phyloP scores from a whole-genome alignment of 2,797 vertebrate genomes.

The Tapera naevia region DNA sequence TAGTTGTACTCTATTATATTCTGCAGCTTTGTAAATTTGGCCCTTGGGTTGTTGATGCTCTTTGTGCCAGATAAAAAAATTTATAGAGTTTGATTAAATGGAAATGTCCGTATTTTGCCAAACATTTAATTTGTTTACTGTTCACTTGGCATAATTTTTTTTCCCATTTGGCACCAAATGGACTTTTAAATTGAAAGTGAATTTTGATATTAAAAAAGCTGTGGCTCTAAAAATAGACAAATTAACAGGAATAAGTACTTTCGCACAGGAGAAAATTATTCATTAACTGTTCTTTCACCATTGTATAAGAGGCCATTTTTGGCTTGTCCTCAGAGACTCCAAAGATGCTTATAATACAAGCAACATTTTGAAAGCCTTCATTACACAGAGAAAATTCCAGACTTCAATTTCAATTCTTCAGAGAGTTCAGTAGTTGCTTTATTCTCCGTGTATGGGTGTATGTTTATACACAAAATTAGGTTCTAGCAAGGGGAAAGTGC shows the following conservation, averaged over 20 bases:
- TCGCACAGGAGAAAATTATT: slow-evolving; percentile 67
- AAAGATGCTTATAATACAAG: slow-evolving; percentile 70
- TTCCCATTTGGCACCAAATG: slow-evolving; percentile 38
- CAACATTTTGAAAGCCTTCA: slow-evolving; percentile 74
- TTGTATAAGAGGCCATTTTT: slow-evolving; percentile 72
- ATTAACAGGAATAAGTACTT: slow-evolving; percentile 72
- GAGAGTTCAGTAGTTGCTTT: slow-evolving; percentile 72
- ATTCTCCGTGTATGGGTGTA: slow-evolving; percentile 17
- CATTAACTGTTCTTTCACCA: slow-evolving; percentile 72
- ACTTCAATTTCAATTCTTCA: slow-evolving; percentile 80
- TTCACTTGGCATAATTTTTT: slow-evolving; percentile 23
- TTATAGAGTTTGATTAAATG: neutral
- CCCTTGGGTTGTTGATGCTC: neutral
- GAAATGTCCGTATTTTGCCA: slow-evolving; percentile 10
- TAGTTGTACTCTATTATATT: neutral
- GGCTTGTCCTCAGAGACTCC: slow-evolving; percentile 71
- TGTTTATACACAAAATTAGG: slow-evolving; percentile 74
- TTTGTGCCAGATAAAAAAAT: slow-evolving; percentile 45
- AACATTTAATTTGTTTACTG: slow-evolving; percentile 38
- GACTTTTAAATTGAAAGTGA: slow-evolving; percentile 61
- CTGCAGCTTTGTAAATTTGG: neutral
- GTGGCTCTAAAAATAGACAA: slow-evolving; percentile 57
- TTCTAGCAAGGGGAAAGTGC: slow-evolving; percentile 78
- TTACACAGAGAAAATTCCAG: slow-evolving; percentile 77
- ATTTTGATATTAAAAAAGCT: slow-evolving; percentile 66